A percentile compares a stretch with the other conserved stretches of the same genome.
These are phyloP conservation scores for Enteromius mattozi DNA, from an alignment of 2,797 vertebrate genomes.

Conservation along the genomic window DNA sequence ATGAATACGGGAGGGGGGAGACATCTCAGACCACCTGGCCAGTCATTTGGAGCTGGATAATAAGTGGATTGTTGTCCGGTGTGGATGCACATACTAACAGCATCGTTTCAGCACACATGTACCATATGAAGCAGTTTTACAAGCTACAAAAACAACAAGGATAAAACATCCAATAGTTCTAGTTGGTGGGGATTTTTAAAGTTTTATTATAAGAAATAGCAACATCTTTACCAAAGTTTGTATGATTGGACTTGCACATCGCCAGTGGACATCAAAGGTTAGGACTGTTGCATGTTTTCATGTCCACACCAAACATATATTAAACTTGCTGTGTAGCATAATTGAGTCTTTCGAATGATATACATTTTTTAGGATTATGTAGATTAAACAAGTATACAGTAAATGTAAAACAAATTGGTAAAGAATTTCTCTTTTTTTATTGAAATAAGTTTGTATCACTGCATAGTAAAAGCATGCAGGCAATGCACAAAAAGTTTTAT, in stretches of 20 bases:
- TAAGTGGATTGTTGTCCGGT: slow-evolving; percentile 66
- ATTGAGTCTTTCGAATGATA: neutral
- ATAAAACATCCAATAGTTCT: neutral
- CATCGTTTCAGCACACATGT: slow-evolving; percentile 61
- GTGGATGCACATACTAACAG: slow-evolving; percentile 61
- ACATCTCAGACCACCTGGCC: slow-evolving; percentile 69
- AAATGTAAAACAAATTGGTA: neutral
- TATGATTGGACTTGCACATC: neutral
- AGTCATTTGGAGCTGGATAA: slow-evolving; percentile 72
- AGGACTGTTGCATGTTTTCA: neutral
- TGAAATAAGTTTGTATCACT: neutral
- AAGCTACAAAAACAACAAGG: slow-evolving; percentile 24
- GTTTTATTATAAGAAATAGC: neutral
- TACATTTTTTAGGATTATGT: neutral
- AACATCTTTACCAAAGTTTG: slow-evolving; percentile 6
- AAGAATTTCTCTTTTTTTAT: neutral
- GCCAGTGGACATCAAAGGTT: neutral
- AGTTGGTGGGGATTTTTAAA: neutral
- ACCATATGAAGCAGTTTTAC: slow-evolving; percentile 13
- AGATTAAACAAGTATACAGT: neutral
- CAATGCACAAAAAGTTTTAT: neutral
- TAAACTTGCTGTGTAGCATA: neutral
- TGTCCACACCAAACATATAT: neutral
- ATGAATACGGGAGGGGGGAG: neutral
- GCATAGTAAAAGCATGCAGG: neutral